Percentiles rank a stretch among this genome's conserved stretches.
Conservation (phyloP, 2,888 invertebrate species). For the Dendrolimus pini region DNA sequence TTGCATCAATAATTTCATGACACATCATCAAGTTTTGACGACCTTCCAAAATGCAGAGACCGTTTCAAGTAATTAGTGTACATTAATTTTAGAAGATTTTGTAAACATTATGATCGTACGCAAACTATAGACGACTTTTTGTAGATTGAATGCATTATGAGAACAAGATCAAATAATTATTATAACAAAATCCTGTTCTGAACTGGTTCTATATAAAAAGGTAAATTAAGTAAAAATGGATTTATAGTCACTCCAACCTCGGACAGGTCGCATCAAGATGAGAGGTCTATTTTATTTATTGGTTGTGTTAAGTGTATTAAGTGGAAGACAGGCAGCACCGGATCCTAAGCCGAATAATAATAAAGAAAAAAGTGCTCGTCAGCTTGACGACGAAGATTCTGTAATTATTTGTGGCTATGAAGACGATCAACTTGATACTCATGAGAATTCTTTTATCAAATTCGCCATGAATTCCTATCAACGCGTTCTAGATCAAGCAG, state of each 20-base stretch:
- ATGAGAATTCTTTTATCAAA: conserved; percentile 6
- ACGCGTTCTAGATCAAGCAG: conserved; percentile 4
- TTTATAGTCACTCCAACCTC: not conserved
- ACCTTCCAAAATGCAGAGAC: not conserved
- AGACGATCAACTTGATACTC: not conserved
- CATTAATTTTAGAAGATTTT: not conserved
- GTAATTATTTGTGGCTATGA: not conserved
- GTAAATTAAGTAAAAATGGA: conserved; percentile 1
- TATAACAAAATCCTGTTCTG: conserved; percentile 2
- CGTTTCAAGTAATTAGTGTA: not conserved
- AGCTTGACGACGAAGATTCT: not conserved
- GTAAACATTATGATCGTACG: not conserved
- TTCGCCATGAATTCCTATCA: conserved; percentile 6
- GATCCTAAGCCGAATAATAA: not conserved
- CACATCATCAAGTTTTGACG: not conserved
- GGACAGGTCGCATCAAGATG: not conserved
- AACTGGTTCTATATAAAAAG: conserved; percentile 5
- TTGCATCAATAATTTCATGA: no score
- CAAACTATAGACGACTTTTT: not conserved
- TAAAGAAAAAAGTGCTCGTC: not conserved
- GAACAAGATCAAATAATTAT: not conserved
- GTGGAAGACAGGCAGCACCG: not conserved
- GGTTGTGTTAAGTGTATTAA: not conserved
- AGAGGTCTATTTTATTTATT: not conserved
- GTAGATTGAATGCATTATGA: not conserved